Base-by-base conservation (phyloP, 1,140 invertebrate genomes). In the Bombus confusus region DNA sequence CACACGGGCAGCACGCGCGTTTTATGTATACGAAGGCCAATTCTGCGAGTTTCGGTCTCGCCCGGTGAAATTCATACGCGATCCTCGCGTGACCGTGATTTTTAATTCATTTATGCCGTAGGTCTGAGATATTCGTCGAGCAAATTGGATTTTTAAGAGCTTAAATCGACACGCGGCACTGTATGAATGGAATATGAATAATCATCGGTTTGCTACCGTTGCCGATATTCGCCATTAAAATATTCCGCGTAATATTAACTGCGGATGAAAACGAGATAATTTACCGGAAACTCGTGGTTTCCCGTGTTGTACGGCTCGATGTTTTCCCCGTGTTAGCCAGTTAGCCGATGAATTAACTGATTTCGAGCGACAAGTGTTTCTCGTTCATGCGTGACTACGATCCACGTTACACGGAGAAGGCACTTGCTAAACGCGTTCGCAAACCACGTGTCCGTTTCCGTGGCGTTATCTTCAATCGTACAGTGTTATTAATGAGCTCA, bases 11-110 rank as follows among this genome's bases (percentile, higher is more conserved):
- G 25, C 74, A 57, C 78, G 64, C 64, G 64, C n/a, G 87, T 88
- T 79, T 89, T 89, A 88, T 85, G 77, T 77, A 86, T 82, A 86
- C 69, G 78, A 82, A 83, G 79, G 68, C 6, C 39, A 78, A 86
- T 86, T 83, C 34, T n/a, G 57, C 73, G n/a, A 78, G 18, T 37
- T 64, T n/a, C n/a, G 13, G 47, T 15, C 5, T 34, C 43, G n/a
- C n/a, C 18, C 12, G 76, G 57, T 66, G 41, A 85, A 69, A 88
- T 80, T 76, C 76, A 72, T 84, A 87, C 68, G 52, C 52, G 52
- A 71, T 22, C 18, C 34, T 37, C 57, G 25, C 22, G 72, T 73
- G 25, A 57, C 74, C 69, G 43, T 71, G 68, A 88, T 79, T 86
- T 75, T 88, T 81, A n/a, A 68, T 85, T 64, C 62, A 69, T 81